A percentile compares a stretch with the other conserved stretches of the same genome.
phyloP scores from a whole-genome alignment of 2,113 vertebrate species.

The Odocoileus virginianus region DNA sequence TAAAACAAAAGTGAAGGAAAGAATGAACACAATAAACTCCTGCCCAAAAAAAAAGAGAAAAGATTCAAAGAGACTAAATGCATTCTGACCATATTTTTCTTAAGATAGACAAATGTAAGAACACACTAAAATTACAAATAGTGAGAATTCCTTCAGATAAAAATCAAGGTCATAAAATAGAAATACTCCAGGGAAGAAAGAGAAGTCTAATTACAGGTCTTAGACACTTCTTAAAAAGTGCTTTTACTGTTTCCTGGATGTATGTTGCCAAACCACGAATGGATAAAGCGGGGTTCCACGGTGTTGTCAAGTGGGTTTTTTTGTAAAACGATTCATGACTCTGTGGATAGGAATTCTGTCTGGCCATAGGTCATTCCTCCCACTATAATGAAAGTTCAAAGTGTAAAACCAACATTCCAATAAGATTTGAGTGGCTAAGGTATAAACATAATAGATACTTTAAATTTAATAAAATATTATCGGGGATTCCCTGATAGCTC shows the following conservation, averaged over 20 bases:
- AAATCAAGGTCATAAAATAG: neutral
- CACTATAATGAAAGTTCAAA: neutral
- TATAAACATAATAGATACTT: neutral
- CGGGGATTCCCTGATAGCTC: neutral
- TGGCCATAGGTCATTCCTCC: neutral
- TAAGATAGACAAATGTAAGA: neutral
- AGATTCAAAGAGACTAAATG: neutral
- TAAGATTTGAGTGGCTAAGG: neutral
- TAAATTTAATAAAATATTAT: neutral
- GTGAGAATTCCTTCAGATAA: neutral
- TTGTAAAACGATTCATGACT: neutral
- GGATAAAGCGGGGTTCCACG: neutral
- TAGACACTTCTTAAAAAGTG: neutral
- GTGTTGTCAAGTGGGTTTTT: neutral
- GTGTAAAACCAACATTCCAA: neutral
- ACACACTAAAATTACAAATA: neutral
- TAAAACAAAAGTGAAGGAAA: neutral
- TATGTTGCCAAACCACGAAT: neutral
- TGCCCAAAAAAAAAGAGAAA: neutral
- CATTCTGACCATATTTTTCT: conserved; percentile 22
- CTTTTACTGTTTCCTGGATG: neutral
- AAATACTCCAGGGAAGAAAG: neutral
- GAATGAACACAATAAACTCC: neutral
- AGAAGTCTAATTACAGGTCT: neutral
- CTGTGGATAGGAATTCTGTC: neutral